Evolutionary conservation across 1,140 invertebrate genomes (phyloP).

Genomic region (Cydia strobilella): DNA sequence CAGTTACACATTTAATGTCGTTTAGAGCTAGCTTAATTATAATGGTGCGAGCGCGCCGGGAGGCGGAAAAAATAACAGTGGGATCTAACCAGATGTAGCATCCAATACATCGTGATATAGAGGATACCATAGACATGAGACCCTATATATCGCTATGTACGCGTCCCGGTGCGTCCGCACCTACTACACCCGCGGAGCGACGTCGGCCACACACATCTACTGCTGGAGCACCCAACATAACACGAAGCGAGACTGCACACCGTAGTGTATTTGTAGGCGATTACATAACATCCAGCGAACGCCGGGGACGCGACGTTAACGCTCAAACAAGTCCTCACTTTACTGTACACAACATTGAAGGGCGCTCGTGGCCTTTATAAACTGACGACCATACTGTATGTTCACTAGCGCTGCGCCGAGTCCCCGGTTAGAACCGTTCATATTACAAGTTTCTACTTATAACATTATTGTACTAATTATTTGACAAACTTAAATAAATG

Average conservation of each 20-base stretch:
- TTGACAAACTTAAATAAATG: constrained; percentile 23
- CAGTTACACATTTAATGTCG: constrained; percentile 79
- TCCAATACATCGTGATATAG: constrained; percentile 37
- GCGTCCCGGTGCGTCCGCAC: constrained; percentile 51
- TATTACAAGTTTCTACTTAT: constrained; percentile 21
- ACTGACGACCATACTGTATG: background rate
- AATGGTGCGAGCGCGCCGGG: constrained; percentile 54
- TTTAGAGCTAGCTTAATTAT: constrained; percentile 71
- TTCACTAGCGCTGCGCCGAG: background rate
- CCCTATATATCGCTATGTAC: constrained; percentile 43
- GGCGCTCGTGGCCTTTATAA: background rate
- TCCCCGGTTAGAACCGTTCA: constrained; percentile 3
- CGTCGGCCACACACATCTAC: constrained; percentile 65
- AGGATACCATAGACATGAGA: constrained; percentile 45
- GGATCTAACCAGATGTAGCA: constrained; percentile 16
- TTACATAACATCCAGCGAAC: constrained; percentile 15
- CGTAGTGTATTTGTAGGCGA: background rate
- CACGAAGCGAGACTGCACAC: constrained; percentile 18
- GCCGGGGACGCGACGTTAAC: background rate
- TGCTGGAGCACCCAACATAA: constrained; percentile 19
- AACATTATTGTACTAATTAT: constrained; percentile 31
- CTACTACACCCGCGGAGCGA: constrained; percentile 61
- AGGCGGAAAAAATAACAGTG: constrained; percentile 44
- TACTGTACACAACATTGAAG: too few species aligned
- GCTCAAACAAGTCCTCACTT: background rate